Evolutionary conservation across 2,888 invertebrate species (phyloP), one percentile per base, ranked within the genome.

Genomic region (Monochamus alternatus): DNA sequence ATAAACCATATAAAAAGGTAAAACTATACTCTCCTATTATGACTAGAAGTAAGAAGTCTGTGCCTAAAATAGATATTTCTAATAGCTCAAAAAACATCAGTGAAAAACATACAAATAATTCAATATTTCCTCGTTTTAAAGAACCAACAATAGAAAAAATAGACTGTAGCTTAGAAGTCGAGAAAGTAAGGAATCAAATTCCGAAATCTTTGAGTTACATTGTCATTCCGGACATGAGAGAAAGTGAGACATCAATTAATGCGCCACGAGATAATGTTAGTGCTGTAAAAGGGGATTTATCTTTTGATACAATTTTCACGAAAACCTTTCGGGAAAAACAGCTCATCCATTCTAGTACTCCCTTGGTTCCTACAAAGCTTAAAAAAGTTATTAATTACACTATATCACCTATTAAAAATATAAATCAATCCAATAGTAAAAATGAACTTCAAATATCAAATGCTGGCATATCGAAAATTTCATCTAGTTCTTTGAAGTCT

Each of bases 301-400:
- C 71, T 32, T 71, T 52, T 63, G 71, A 71, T 32, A 63, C 67
- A 3, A 64, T 80, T 38, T 79, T 81, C 62, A 74, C 79, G 5
- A 76, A 62, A n/a, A 78, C 76, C 38, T 78, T 80, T 67, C 72
- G 69, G 5, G 78, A 79, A 31, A 76, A 74, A 52, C 76, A 77
- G 52, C 12, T 63, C 12, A 66, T 80, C 4, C 78, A 80, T 22
- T 81, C 80, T 31, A 82, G 82, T 72, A 82, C 82, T 3, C 82
- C 82, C 0, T 59, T 77, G 63, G 52, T 62, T 2, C 32, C 70
- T n/a, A 55, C 60, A 10, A 74, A 74, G 32, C 5, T 9, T 43
- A 70, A 63, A 64, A 74, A 75, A 44, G 59, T 77, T n/a, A 43
- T 69, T 38, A 78, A 78, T 31, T 52, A 78, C 32, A 74, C 75